Percentiles rank a stretch among this genome's conserved stretches.
Conservation (phyloP, 2,797 vertebrate species). For the Trachurus trachurus region DNA sequence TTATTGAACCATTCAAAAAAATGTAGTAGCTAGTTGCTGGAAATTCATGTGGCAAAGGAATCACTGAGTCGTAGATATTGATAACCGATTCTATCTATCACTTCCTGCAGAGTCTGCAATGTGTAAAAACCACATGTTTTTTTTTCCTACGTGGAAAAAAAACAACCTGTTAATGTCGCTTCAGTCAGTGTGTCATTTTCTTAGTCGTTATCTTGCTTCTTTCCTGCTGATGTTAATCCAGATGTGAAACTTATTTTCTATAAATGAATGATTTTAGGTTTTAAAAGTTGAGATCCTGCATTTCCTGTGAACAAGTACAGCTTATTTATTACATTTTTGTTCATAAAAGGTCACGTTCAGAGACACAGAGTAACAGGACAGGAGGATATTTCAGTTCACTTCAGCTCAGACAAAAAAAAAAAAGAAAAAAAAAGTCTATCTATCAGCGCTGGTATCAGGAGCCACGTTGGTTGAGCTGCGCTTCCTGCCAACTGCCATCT, state of each 20-base stretch:
- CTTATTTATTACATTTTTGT: background rate
- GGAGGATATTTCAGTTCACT: background rate
- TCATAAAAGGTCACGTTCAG: background rate
- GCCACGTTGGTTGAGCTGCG: background rate
- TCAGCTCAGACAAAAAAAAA: conserved; percentile 13
- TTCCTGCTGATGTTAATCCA: background rate
- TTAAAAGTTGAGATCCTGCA: too few relatives aligned
- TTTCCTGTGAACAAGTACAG: background rate
- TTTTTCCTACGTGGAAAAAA: background rate
- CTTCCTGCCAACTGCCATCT: conserved; percentile 47
- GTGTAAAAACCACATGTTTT: background rate
- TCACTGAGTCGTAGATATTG: background rate
- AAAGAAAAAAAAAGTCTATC: too few relatives aligned
- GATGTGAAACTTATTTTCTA: background rate
- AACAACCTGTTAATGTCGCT: too few relatives aligned
- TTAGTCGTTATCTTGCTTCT: background rate
- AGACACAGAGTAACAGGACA: background rate
- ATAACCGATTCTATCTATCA: background rate
- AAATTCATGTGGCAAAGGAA: background rate
- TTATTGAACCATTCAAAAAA: background rate
- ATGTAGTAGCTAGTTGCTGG: background rate
- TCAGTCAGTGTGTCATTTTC: background rate
- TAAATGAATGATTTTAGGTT: background rate
- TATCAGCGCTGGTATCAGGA: conserved; percentile 14
- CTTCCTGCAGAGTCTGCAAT: background rate